These are phyloP conservation scores for Notodromas monacha DNA, from an alignment of 2,888 invertebrate species.

Conservation along the genomic window DNA sequence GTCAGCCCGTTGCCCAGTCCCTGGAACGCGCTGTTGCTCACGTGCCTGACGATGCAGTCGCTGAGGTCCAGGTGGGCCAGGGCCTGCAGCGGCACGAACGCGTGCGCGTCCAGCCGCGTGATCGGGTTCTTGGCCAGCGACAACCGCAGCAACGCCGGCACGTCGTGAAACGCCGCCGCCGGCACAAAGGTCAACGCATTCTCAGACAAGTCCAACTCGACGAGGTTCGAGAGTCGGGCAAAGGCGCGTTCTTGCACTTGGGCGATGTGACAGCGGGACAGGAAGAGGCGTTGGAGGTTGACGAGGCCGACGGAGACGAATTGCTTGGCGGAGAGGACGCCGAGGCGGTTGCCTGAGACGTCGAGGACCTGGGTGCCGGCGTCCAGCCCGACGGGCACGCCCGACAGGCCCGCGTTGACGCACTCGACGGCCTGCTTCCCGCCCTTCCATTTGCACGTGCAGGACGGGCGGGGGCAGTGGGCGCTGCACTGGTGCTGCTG, in stretches of 20 bases:
- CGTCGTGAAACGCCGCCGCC: conserved; percentile 38
- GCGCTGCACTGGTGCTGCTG: too few relatives aligned
- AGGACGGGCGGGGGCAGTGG: too few relatives aligned
- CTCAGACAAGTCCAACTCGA: conserved; percentile 52
- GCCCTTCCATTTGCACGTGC: conserved; percentile 67
- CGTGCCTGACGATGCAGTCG: conserved; percentile 37
- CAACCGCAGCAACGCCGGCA: conserved; percentile 46
- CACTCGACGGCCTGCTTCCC: conserved; percentile 72
- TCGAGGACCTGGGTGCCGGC: conserved; percentile 57
- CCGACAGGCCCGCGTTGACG: conserved; percentile 34
- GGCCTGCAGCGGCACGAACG: conserved; percentile 22
- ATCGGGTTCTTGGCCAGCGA: conserved; percentile 50
- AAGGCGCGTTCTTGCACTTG: conserved; percentile 46
- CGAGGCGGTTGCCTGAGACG: conserved; percentile 43
- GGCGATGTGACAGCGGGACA: conserved; percentile 40
- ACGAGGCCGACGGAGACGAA: conserved; percentile 29
- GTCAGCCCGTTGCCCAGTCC: too few relatives aligned
- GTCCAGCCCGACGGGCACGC: conserved; percentile 43
- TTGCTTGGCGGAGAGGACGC: conserved; percentile 33
- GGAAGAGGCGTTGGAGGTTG: conserved; percentile 53
- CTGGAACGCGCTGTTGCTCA: conserved; percentile 30
- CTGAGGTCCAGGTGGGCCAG: conserved; percentile 44
- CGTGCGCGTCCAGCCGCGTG: conserved; percentile 27
- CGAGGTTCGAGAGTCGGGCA: conserved; percentile 43
- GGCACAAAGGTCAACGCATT: conserved; percentile 46